A percentile compares a stretch with the other conserved stretches of the same genome.
These are phyloP conservation scores for Epinephelus coioides DNA, from an alignment of 2,797 vertebrate species.

Conservation along the genomic window DNA sequence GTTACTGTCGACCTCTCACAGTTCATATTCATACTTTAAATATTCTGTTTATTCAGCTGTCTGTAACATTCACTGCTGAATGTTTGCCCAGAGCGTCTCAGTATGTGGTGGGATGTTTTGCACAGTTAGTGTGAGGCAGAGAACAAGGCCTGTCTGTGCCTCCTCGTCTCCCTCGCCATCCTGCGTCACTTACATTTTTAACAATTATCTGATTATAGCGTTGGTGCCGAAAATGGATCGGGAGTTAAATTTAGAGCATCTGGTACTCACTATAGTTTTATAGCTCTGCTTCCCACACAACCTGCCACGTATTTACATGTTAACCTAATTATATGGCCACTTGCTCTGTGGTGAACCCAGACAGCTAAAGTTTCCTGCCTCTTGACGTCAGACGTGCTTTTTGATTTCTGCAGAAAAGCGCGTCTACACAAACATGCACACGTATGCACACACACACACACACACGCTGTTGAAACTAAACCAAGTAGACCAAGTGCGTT, in stretches of 20 bases:
- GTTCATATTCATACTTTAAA: not conserved
- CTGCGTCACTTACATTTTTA: conserved; percentile 80
- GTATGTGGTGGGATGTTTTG: conserved; percentile 18
- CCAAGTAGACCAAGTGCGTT: conserved; percentile 22
- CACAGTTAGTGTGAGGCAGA: conserved; percentile 38
- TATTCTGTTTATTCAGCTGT: not conserved
- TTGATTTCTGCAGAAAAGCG: conserved; percentile 69
- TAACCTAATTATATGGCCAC: conserved; percentile 86
- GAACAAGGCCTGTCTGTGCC: conserved; percentile 58
- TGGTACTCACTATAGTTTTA: conserved; percentile 83
- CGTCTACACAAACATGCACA: not conserved
- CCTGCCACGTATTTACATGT: conserved; percentile 84
- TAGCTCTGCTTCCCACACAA: conserved; percentile 81
- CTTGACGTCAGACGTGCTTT: conserved; percentile 83
- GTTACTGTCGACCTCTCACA: not conserved
- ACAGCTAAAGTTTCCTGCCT: conserved; percentile 84
- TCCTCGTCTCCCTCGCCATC: conserved; percentile 46
- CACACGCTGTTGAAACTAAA: conserved; percentile 35
- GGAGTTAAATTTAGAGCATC: conserved; percentile 86
- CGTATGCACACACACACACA: conserved; percentile 19
- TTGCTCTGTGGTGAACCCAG: conserved; percentile 83
- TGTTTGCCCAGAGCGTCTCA: conserved; percentile 6
- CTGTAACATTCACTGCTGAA: not conserved
- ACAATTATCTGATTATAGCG: conserved; percentile 85
- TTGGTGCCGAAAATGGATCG: conserved; percentile 77